Evolutionary conservation across 2,113 vertebrate species (phyloP), one percentile per base, ranked within the genome.

Genomic region (Brienomyrus brachyistius): DNA sequence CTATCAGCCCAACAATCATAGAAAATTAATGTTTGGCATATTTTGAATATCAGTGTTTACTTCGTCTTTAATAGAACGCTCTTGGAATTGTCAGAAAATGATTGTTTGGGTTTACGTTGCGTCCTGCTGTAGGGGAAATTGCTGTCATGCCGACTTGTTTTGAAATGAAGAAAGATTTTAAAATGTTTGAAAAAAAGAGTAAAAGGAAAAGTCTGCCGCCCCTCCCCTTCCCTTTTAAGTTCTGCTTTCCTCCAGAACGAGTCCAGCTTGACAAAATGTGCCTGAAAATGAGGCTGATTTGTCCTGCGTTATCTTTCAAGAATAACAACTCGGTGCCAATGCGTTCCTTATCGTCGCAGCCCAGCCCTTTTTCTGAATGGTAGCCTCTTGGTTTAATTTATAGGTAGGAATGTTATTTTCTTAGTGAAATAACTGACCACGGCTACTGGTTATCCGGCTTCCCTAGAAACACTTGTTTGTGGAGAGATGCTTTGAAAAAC

Each of bases 91-190:
- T 92, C 93, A 91, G 92, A 93, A 94, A 83, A 82, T 92, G 91
- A 92, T 92, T 94, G 93, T 94, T 94, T 94, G 93, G 92, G 92
- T 95, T 94, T 86, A 35, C 86, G 90, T 93, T 93, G 94, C 91
- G 47, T 91, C 77, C 86, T 89, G 88, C 91, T 59, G 77, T 51
- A 82, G 92, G 91, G 94, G 94, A 94, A 95, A 93, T 93, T 91
- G 90, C 92, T 94, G 90, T 90, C 89, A 89, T 90, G 80, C 90
- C 90, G 90, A 74, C 93, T 83, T 52, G n/a, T 89, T 89, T 85
- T 48, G 54, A 47, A 45, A 62, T 27, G 31, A 56, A 66, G 66
- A n/a, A 17, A 86, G 85, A 86, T 88, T 59, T 88, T 23, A 43
- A 35, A 66, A 70, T 70, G 62, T 70, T 50, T 19, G 19, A 87